phyloP scores from a whole-genome alignment of 2,888 invertebrate species.

The Stenoptilia bipunctidactyla region DNA sequence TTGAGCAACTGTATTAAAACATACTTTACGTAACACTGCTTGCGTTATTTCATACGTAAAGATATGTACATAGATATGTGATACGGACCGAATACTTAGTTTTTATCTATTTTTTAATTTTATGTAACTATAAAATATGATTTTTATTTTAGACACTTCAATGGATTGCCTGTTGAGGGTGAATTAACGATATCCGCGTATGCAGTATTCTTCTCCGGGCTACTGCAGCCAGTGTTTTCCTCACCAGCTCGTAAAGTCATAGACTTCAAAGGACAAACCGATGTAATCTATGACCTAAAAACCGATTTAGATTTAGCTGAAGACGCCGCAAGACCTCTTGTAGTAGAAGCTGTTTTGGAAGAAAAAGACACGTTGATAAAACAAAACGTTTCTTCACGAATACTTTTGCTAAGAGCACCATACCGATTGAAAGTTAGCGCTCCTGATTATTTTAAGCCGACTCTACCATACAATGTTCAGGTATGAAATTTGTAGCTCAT shows the following conservation, averaged over 20 bases:
- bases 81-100: no score
- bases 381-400: constrained; percentile 79
- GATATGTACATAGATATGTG: no score
- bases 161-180: constrained; percentile 89
- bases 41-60: no score
- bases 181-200: constrained; percentile 87
- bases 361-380: constrained; percentile 89
- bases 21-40: no score
- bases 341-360: constrained; percentile 90
- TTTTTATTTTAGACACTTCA: constrained; percentile 77
- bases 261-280: constrained; percentile 73
- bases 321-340: constrained; percentile 85
- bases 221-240: constrained; percentile 83
- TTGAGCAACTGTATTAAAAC: no score
- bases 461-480: constrained; percentile 85
- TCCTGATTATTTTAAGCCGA: constrained; percentile 91
- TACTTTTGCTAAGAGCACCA: constrained; percentile 71
- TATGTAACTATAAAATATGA: neutral
- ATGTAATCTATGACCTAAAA: constrained; percentile 82
- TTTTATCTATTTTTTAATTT: neutral
- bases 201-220: constrained; percentile 83
- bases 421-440: constrained; percentile 81
- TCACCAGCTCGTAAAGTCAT: constrained; percentile 80
- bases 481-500: no score
- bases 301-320: constrained; percentile 79